Evolutionary conservation across 2,797 vertebrate genomes (phyloP), one percentile per base, ranked within the genome.

Genomic region (Syngnathus rostellatus): DNA sequence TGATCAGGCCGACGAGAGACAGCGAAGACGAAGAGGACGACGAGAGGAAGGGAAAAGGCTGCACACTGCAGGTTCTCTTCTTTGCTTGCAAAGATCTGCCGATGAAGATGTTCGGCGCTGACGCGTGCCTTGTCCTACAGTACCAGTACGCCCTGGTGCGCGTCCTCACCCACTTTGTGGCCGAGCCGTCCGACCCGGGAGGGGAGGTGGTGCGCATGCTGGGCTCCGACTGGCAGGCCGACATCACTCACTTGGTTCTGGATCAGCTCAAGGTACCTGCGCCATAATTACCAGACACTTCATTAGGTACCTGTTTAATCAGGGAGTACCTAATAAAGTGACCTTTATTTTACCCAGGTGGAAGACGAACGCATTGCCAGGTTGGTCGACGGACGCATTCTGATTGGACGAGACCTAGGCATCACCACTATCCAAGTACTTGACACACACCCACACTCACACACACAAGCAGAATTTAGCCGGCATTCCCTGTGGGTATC

Each of bases 1-100:
- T 31, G 6, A 9, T 51, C 83, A 98, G 96, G 88, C 95, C 95
- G 0, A 95, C 96, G 0, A 91, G 97, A 38, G 97, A 99, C 76
- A 99, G 96, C 0, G 96, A 99, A 17, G 97, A 98, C 0, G 96
- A 99, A 62, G 97, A 99, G 0, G 96, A 99, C 0, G 97, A 99
- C 8, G 97, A 99, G 85, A 94, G 86, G 78, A 94, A 91, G 64
- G 95, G 95, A 12, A 90, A 86, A 67, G 95, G 97, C 8, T 99
- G 97, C 69, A 91, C 94, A 21, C 92, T 99, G 12, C 97, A 98
- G 91, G 88, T 89, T 77, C 21, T 19, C 12, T 7, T 5, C 31
- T 60, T 68, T 51, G 58, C 80, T 74, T 77, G 48, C 58, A 31
- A 31, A 31, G 31, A 31, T 31, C 31, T 31, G 3, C 31, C 31